Base-by-base conservation (phyloP, 2,113 vertebrate species). In the Vicugna pacos region DNA sequence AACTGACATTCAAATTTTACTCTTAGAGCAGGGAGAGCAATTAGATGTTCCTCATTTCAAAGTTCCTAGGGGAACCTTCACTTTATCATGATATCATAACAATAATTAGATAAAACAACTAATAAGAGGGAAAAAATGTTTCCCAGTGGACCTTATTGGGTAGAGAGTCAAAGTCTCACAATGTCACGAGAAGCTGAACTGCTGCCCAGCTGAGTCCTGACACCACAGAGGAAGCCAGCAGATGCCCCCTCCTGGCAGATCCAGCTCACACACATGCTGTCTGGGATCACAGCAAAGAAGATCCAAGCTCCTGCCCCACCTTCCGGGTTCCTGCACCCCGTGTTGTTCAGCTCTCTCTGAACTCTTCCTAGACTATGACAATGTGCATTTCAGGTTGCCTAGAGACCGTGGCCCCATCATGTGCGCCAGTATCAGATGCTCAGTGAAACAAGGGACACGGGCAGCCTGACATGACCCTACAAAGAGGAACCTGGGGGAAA, bases 91-190 rank as follows among this genome's bases (percentile, higher is more conserved):
- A 88, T 85, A 48, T 79, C 48, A 91, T 94, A 58, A 73, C 6
- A 89, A 84, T 46, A 97, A 77, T 89, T 81, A 89, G 58, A 92
- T 87, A 85, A 94, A 90, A 69, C n/a, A 93, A 88, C 83, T 93
- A 92, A 84, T 75, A 62, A 60, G 24, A 92, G 14, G 17, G 35
- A 79, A 90, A 94, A 79, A 32, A 7, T 30, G 14, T 62, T 87
- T 96, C 87, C 82, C 30, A 91, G n/a, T 58, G 16, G 42, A n/a
- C 65, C 76, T 62, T 22, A 67, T 5, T 67, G 26, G 58, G 48
- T 73, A 89, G 38, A 82, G 52, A 92, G 69, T 93, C 84, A 95
- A 88, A 72, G 24, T 89, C 22, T 32, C 35, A 83, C 38, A 70
- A 69, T 81, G n/a, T 95, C 70, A 87, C 90, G 42, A 80, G 24